phyloP scores from a whole-genome alignment of 2,113 vertebrate genomes.

The Isurus oxyrinchus region DNA sequence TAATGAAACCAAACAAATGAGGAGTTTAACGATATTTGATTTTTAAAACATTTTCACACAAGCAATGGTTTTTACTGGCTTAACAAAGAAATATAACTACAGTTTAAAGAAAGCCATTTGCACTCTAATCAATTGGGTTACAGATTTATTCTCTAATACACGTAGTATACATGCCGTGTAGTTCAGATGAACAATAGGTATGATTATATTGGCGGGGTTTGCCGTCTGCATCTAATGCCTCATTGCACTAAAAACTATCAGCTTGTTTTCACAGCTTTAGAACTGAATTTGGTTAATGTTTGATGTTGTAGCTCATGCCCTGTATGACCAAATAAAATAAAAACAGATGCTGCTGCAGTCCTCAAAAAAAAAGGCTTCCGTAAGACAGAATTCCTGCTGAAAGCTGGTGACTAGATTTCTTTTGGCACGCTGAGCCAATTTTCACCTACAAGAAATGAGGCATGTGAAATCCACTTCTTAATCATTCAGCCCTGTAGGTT shows the following conservation, averaged over 20 bases:
- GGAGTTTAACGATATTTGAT: background rate
- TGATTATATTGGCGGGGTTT: background rate
- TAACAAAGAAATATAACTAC: background rate
- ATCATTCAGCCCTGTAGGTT: background rate
- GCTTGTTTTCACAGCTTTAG: background rate
- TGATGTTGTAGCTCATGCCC: background rate
- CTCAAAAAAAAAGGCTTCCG: background rate
- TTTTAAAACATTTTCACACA: background rate
- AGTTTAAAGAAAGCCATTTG: background rate
- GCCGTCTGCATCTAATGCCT: background rate
- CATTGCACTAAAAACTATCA: background rate
- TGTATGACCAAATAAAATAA: background rate
- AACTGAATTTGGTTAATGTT: background rate
- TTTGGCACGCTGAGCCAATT: background rate
- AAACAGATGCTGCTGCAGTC: background rate
- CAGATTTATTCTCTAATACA: background rate
- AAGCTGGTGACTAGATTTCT: background rate
- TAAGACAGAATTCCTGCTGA: background rate
- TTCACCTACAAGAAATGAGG: background rate
- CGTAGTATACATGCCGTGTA: too few species aligned
- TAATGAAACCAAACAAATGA: background rate
- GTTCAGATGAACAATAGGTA: background rate
- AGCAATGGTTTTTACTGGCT: background rate
- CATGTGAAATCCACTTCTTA: background rate
- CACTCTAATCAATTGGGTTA: background rate